Percentiles rank a stretch among this genome's conserved stretches.
Evolutionary conservation across 2,888 invertebrate genomes (phyloP).

Genomic region (Zygogramma bicolorata): DNA sequence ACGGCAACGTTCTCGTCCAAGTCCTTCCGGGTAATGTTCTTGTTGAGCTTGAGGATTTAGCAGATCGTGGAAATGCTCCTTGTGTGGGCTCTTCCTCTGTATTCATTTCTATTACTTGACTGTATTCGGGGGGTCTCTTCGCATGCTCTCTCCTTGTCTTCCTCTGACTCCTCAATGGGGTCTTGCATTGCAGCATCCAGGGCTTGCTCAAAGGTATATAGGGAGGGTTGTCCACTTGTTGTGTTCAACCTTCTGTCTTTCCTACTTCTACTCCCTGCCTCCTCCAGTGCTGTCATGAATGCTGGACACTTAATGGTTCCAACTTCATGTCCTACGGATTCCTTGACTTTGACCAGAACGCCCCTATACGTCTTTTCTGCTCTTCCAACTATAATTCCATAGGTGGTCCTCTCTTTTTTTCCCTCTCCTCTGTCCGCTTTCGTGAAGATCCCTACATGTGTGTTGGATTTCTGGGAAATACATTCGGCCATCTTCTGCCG

Average conservation of each 20-base stretch:
- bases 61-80: too few species aligned
- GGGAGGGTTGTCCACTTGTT: neutral
- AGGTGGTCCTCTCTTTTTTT: slow-evolving; percentile 4
- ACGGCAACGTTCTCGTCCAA: neutral
- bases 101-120: neutral
- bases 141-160: neutral
- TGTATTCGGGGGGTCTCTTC: neutral
- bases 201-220: neutral
- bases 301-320: neutral
- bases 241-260: too few species aligned
- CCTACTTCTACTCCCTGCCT: neutral
- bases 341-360: neutral
- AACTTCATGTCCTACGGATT: neutral
- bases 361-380: neutral
- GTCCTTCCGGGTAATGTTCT: neutral
- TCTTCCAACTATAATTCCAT: neutral
- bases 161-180: neutral
- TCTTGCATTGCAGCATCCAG: neutral
- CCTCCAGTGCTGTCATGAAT: neutral
- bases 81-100: neutral
- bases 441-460: neutral
- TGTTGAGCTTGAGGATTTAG: too few species aligned
- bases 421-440: neutral
- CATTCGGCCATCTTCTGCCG: neutral
- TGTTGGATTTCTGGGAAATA: neutral